Evolutionary conservation across 64 coral and sea anemone species (phyloP), one percentile per base, ranked within the genome.

Genomic region (Anthopleura sola): DNA sequence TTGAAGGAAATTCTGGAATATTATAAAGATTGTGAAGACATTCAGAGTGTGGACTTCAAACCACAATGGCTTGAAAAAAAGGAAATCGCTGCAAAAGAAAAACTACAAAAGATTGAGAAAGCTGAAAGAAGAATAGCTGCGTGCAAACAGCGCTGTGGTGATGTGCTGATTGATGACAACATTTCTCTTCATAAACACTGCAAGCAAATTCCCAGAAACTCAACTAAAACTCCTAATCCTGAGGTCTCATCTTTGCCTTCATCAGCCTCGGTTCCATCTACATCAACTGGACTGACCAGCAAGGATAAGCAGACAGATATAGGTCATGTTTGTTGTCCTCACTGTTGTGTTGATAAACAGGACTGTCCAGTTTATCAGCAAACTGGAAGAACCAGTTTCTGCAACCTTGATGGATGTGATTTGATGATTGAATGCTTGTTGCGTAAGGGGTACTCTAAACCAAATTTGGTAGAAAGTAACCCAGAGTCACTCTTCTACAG

Each of bases 11-110:
- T 48, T 29, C 36, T 79, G 24, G 36, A 38, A 3, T 79, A 79
- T 79, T 79, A 79, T 44, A 48, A 79, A 23, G 20, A 79, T 5
- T 79, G 76, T 48, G 76, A 79, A 79, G 76, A 79, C 4, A 17
- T 44, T 14, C 21, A 15, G 10, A 79, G 26, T 40, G 76, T 79
- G 7, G 16, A 79, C 17, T 38, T 79, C 24, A 79, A 79, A 33
- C 44, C 31, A 79, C 21, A 79, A 47, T 79, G 76, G 76, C 37
- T 37, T 17, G 24, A 46, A 79, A 79, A 47, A 26, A 38, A 79
- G 17, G 76, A 79, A 5, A 1, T 44, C 7, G 13, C 2, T 4
- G 76, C 20, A 46, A 44, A 44, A 48, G 37, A 79, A 26, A 79
- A 79, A 23, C 26, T 44, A 23, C 19, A 23, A 33, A 23, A 33